These are phyloP conservation scores for Lasioglossum villosulum DNA, from an alignment of 2,888 invertebrate species.

Conservation along the genomic window DNA sequence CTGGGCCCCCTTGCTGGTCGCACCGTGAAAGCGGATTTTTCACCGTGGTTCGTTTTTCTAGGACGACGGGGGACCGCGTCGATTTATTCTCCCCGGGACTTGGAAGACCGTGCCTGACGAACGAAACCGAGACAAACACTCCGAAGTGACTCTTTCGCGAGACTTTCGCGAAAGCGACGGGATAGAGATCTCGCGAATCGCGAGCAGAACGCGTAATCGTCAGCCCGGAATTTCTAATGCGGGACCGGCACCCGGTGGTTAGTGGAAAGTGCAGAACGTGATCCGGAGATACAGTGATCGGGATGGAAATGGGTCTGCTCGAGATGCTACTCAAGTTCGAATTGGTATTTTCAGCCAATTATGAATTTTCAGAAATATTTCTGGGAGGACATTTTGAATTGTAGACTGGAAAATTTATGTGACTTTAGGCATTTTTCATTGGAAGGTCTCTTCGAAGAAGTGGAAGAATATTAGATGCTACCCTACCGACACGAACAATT, in stretches of 20 bases:
- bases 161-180: constrained; percentile 31
- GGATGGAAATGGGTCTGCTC: constrained; percentile 14
- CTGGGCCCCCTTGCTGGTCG: constrained; percentile 22
- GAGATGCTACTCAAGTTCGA: not conserved
- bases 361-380: not conserved
- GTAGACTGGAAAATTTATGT: not conserved
- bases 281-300: constrained; percentile 43
- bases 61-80: constrained; percentile 21
- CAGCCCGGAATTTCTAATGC: constrained; percentile 56
- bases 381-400: not conserved
- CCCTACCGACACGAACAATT: not conserved
- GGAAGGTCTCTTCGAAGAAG: too few relatives aligned
- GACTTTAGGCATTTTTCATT: too few relatives aligned
- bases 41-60: constrained; percentile 35
- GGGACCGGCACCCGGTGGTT: constrained; percentile 52
- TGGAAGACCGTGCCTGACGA: constrained; percentile 56
- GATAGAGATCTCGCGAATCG: constrained; percentile 26
- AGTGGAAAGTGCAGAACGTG: constrained; percentile 72
- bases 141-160: not conserved
- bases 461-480: too few relatives aligned
- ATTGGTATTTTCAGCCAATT: not conserved
- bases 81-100: constrained; percentile 49
- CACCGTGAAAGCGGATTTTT: constrained; percentile 63
- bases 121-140: constrained; percentile 12
- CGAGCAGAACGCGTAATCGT: constrained; percentile 63